Evolutionary conservation across 1,140 invertebrate species (phyloP).

Genomic region (Babylonia areolata): DNA sequence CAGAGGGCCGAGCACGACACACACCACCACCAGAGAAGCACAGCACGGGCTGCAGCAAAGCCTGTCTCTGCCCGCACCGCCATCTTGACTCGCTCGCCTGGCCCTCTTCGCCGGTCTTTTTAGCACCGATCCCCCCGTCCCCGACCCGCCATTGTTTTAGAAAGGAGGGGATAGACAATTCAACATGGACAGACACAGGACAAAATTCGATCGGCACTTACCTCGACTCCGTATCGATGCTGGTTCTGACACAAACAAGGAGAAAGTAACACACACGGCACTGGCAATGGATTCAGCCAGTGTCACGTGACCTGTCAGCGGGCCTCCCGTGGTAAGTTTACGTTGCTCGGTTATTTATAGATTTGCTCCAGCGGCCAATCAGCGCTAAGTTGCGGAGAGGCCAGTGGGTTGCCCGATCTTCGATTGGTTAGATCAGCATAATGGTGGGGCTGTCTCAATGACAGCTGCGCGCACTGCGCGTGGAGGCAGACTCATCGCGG

Average conservation of each 20-base stretch:
- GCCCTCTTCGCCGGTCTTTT: background rate
- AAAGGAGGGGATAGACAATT: background rate
- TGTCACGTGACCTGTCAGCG: slow-evolving; percentile 31
- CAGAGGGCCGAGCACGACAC: background rate
- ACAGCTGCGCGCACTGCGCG: slow-evolving; percentile 22
- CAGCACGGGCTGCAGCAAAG: background rate
- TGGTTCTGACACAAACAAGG: background rate
- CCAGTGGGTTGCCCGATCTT: background rate
- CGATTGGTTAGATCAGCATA: background rate
- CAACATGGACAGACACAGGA: background rate
- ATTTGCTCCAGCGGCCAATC: background rate
- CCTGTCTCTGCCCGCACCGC: background rate
- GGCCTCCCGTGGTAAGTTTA: slow-evolving; percentile 7
- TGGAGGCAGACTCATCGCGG: background rate
- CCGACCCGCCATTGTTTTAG: background rate
- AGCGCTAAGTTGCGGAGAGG: background rate
- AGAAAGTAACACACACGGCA: background rate
- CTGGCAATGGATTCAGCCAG: background rate
- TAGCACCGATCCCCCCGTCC: background rate
- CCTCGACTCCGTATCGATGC: background rate
- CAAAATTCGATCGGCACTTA: background rate
- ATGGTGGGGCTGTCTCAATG: background rate
- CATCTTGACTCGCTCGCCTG: background rate
- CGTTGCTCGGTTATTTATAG: slow-evolving; percentile 33
- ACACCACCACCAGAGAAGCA: background rate